A percentile compares a stretch with the other conserved stretches of the same genome.
Conservation (phyloP, 1,140 invertebrate genomes). For the Heterodera schachtii region DNA sequence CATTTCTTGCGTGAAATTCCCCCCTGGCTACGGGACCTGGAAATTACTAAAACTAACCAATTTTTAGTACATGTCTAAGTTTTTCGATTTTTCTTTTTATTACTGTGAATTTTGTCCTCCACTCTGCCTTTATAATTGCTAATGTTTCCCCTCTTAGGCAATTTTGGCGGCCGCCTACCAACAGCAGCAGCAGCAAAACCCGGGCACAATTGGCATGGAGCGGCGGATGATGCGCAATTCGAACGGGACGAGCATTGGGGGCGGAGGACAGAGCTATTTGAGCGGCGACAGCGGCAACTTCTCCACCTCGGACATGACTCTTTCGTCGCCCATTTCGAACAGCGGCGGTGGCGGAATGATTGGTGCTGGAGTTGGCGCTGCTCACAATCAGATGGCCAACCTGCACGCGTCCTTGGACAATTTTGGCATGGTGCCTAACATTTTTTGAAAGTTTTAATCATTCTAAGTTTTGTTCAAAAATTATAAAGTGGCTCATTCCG, state of each 20-base stretch:
- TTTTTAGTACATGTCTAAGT: too few species aligned
- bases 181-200: conserved; percentile 28
- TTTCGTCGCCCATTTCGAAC: conserved; percentile 19
- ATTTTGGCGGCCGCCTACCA: background rate
- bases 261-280: conserved; percentile 17
- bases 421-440: conserved; percentile 5
- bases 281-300: conserved; percentile 26
- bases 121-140: too few species aligned
- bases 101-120: too few species aligned
- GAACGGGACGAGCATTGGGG: conserved; percentile 3
- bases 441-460: background rate
- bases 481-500: too few species aligned
- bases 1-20: too few species aligned
- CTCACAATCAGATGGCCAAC: background rate
- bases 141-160: background rate
- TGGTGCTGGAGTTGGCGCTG: background rate
- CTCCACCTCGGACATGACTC: conserved; percentile 21
- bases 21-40: too few species aligned
- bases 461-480: too few species aligned
- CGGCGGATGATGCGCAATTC: conserved; percentile 32
- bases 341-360: background rate
- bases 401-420: background rate
- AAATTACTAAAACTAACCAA: too few species aligned
- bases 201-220: conserved; percentile 41
- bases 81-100: too few species aligned